A percentile compares a stretch with the other conserved stretches of the same genome.
Conservation (phyloP, 2,113 vertebrate genomes). For the Dascyllus trimaculatus region DNA sequence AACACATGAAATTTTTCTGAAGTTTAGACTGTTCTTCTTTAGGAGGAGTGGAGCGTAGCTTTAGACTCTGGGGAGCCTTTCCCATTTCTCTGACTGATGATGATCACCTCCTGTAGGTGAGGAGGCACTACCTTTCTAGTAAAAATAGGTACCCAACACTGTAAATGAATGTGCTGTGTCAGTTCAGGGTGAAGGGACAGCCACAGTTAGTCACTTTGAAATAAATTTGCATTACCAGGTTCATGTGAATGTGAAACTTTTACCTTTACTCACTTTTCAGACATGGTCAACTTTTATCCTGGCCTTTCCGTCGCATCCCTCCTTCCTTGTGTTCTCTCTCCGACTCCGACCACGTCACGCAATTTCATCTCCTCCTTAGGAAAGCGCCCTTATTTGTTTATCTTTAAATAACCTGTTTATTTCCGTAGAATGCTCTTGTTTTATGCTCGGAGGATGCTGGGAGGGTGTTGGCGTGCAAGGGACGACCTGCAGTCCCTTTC, state of each 20-base stretch:
- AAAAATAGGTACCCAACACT: background rate
- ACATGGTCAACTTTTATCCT: background rate
- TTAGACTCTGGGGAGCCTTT: background rate
- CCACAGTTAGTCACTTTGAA: no score
- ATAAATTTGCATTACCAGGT: no score
- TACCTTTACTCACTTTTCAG: background rate
- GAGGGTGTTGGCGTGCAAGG: slow-evolving; percentile 35
- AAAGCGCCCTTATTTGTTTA: slow-evolving; percentile 52
- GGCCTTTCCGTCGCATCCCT: background rate
- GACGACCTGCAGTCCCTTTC: slow-evolving; percentile 55
- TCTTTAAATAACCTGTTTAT: slow-evolving; percentile 68
- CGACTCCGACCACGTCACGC: background rate
- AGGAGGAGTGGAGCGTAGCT: background rate
- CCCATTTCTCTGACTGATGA: background rate
- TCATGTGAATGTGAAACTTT: no score
- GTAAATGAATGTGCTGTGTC: no score
- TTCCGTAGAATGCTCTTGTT: slow-evolving; percentile 49
- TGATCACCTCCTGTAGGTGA: background rate
- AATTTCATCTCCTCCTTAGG: slow-evolving; percentile 13
- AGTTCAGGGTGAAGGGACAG: no score
- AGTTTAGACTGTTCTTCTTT: no score
- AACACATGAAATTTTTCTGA: no score
- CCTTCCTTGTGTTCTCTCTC: background rate
- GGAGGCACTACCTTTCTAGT: background rate
- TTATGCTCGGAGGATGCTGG: slow-evolving; percentile 25